Evolutionary conservation across 2,797 vertebrate species (phyloP).

Genomic region (Chelmon rostratus): DNA sequence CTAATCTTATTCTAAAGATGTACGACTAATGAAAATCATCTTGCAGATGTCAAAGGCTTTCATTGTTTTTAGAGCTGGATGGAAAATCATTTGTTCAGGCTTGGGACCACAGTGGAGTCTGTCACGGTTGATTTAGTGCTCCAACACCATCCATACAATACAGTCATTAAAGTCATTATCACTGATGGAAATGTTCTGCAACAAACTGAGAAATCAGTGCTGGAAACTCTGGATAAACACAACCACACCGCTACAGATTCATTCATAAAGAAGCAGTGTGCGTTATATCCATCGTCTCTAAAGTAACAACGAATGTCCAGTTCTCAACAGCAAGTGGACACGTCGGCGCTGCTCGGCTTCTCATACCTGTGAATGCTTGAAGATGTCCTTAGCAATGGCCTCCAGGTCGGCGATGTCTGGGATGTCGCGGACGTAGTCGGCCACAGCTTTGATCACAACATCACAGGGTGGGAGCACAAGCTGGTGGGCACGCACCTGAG

Average conservation of each 20-base stretch:
- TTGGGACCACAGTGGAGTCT: no score
- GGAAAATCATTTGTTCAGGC: no score
- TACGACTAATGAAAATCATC: no score
- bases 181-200: not conserved
- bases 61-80: no score
- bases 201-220: not conserved
- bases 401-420: constrained; percentile 92
- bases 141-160: not conserved
- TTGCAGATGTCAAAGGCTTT: no score
- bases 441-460: constrained; percentile 95
- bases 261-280: not conserved
- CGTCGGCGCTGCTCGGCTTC: not conserved
- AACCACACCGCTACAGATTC: not conserved
- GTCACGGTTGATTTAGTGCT: not conserved
- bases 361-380: constrained; percentile 94
- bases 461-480: constrained; percentile 96
- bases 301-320: not conserved
- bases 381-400: constrained; percentile 94
- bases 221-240: not conserved
- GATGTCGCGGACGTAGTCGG: constrained; percentile 94
- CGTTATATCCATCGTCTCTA: not conserved
- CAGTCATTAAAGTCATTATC: not conserved
- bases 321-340: no score
- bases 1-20: no score
- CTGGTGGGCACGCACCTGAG: constrained; percentile 95